Conservation (phyloP, 2,888 invertebrate genomes). For the Drosophila antonietae region DNA sequence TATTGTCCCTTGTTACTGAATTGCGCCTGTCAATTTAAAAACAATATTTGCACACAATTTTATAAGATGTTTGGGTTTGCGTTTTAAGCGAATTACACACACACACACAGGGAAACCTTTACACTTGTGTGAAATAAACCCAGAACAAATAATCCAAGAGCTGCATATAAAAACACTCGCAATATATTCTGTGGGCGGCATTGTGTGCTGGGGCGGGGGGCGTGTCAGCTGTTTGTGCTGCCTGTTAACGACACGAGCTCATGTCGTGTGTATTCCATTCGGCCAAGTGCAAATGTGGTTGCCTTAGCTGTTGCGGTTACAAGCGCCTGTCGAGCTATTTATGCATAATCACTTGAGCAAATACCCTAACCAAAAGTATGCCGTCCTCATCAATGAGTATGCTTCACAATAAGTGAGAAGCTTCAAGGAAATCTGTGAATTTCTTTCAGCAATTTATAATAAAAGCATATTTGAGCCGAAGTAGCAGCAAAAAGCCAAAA, state of each 20-base stretch:
- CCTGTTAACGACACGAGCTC: constrained; percentile 58
- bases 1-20: constrained; percentile 69
- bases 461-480: background rate
- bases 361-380: constrained; percentile 31
- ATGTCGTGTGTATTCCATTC: constrained; percentile 39
- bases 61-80: constrained; percentile 27
- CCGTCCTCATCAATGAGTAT: background rate
- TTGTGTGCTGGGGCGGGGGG: background rate
- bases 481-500: background rate
- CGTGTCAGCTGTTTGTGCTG: constrained; percentile 24
- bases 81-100: constrained; percentile 33
- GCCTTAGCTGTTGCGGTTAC: constrained; percentile 42
- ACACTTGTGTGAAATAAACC: constrained; percentile 15
- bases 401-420: background rate
- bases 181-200: constrained; percentile 37
- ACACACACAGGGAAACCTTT: constrained; percentile 12
- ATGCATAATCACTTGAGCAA: constrained; percentile 55
- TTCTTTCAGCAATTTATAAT: background rate
- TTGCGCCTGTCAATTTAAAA: constrained; percentile 71
- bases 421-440: background rate
- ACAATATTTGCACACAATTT: constrained; percentile 71
- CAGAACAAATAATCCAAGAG: constrained; percentile 42
- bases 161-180: constrained; percentile 60
- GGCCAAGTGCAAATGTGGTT: constrained; percentile 45
- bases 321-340: constrained; percentile 47